A percentile compares a stretch with the other conserved stretches of the same genome.
Conservation (phyloP, 2,797 vertebrate genomes). For the Mormyrus proboscirostris region DNA sequence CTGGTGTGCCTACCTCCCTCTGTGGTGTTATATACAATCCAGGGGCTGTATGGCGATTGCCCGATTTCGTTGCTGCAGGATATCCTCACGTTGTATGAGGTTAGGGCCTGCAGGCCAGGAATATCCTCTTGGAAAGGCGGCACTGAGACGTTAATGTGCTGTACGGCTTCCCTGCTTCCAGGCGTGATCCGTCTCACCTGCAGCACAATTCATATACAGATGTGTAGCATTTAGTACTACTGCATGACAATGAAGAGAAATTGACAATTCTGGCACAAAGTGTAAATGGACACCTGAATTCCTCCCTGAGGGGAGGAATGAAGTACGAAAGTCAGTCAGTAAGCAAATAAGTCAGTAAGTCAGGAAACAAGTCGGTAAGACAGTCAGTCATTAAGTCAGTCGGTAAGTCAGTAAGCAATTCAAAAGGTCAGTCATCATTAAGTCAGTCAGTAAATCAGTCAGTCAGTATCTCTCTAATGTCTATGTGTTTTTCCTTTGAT, state of each 20-base stretch:
- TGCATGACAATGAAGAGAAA: background rate
- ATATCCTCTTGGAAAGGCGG: slow-evolving; percentile 70
- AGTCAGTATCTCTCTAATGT: background rate
- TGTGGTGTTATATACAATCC: slow-evolving; percentile 76
- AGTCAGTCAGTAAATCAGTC: no score
- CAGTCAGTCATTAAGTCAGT: no score
- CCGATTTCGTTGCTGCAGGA: slow-evolving; percentile 87
- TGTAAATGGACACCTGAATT: background rate
- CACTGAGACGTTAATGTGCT: slow-evolving; percentile 54
- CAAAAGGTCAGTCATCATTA: no score
- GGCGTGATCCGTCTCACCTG: slow-evolving; percentile 61
- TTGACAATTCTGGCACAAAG: background rate
- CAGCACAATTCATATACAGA: background rate
- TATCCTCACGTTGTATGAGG: slow-evolving; percentile 71
- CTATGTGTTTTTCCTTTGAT: background rate
- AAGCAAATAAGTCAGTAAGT: background rate
- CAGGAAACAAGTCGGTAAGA: background rate
- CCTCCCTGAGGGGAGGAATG: background rate
- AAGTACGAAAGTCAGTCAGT: background rate
- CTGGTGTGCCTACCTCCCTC: slow-evolving; percentile 75
- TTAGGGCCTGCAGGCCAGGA: slow-evolving; percentile 71
- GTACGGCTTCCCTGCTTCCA: slow-evolving; percentile 54
- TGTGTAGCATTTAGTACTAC: background rate
- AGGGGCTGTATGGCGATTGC: slow-evolving; percentile 60
- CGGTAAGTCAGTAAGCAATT: no score